Conservation (phyloP, 2,888 invertebrate species). For the Stenchaetothrips biformis region DNA sequence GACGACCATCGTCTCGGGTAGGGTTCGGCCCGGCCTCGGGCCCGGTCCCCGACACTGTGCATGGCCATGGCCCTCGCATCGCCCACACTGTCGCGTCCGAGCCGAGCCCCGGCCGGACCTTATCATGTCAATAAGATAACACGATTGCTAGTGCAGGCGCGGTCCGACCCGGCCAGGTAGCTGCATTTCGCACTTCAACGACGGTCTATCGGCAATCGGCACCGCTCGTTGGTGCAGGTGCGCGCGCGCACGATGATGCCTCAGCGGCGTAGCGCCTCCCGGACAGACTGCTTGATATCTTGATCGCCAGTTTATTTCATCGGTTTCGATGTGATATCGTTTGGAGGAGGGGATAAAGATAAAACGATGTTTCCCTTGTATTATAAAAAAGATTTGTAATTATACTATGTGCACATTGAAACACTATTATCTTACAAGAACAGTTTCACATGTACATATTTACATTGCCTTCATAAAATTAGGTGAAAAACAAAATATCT, state of each 20-base stretch:
- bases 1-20: too few relatives aligned
- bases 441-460: constrained; percentile 49
- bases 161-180: neutral
- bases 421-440: constrained; percentile 54
- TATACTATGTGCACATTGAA: constrained; percentile 55
- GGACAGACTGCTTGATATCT: too few relatives aligned
- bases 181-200: neutral
- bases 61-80: too few relatives aligned
- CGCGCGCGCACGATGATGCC: too few relatives aligned
- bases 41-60: too few relatives aligned
- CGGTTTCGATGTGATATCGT: too few relatives aligned
- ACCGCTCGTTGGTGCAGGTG: too few relatives aligned
- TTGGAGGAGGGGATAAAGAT: neutral
- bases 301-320: too few relatives aligned
- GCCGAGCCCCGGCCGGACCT: neutral
- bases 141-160: neutral
- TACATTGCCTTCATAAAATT: constrained; percentile 38
- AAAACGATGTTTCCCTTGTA: constrained; percentile 29
- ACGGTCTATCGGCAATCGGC: neutral
- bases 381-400: constrained; percentile 34
- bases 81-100: neutral
- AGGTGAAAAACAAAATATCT: constrained; percentile 39
- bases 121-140: neutral
- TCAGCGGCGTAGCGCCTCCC: too few relatives aligned
- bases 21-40: too few relatives aligned